Conservation (phyloP, 2,113 vertebrate species). For the Erythrolamprus reginae region DNA sequence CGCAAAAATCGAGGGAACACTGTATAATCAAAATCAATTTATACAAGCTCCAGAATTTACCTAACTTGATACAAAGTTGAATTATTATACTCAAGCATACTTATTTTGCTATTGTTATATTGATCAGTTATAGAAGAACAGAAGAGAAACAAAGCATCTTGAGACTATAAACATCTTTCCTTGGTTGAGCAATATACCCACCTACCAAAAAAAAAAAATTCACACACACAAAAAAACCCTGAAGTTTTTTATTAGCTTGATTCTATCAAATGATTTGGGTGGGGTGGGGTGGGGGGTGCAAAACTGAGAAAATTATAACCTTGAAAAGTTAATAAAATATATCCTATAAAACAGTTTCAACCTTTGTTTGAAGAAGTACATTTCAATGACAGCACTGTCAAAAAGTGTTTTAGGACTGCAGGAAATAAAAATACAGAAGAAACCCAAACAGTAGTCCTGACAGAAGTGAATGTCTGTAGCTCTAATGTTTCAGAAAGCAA, state of each 20-base stretch:
- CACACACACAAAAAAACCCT: background rate
- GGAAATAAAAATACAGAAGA: background rate
- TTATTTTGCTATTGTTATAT: background rate
- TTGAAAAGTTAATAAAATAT: rapidly evolving
- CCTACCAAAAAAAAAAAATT: background rate
- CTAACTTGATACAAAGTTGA: background rate
- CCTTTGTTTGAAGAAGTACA: background rate
- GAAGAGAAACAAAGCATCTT: background rate
- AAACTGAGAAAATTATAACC: background rate
- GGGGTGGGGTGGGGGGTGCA: too few relatives aligned
- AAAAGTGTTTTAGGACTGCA: background rate
- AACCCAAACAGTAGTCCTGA: background rate
- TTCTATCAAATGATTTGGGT: background rate
- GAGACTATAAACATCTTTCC: background rate
- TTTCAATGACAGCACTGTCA: background rate
- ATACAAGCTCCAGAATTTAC: background rate
- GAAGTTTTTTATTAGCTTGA: background rate
- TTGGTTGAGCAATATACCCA: background rate
- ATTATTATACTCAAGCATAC: background rate
- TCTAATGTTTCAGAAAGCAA: background rate
- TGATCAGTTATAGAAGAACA: background rate
- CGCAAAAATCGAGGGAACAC: too few relatives aligned
- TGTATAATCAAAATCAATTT: background rate
- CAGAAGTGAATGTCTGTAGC: background rate
- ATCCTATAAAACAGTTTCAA: background rate